phyloP scores from a whole-genome alignment of 2,113 vertebrate genomes.

The Corydoras maculifer region DNA sequence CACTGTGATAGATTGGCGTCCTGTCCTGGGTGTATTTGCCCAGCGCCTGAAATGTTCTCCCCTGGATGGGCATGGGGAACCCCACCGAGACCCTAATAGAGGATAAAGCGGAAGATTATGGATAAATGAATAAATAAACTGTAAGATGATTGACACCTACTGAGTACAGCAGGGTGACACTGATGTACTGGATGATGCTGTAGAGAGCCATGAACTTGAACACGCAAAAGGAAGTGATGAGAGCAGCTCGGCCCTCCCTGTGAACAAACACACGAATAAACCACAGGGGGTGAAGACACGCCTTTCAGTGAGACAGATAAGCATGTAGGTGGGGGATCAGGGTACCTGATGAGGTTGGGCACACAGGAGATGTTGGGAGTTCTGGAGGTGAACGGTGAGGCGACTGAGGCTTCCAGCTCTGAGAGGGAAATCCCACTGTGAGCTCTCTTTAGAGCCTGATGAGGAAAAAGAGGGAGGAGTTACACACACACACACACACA shows the following conservation, averaged over 20 bases:
- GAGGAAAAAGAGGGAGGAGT: background rate
- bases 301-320: no score
- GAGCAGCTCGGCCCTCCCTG: conserved; percentile 95
- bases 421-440: conserved; percentile 94
- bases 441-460: conserved; percentile 89
- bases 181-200: conserved; percentile 98
- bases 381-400: conserved; percentile 93
- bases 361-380: conserved; percentile 96
- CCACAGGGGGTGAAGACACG: background rate
- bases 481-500: background rate
- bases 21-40: no score
- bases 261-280: background rate
- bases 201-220: conserved; percentile 99
- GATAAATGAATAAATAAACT: no score
- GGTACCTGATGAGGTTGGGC: conserved; percentile 90
- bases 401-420: conserved; percentile 94
- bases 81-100: no score
- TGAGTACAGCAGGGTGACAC: conserved; percentile 91
- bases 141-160: conserved; percentile 63
- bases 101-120: no score
- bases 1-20: no score
- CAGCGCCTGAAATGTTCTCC: no score
- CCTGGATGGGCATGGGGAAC: no score
- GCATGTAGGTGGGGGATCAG: no score
- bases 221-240: conserved; percentile 96